Percentiles rank a stretch among this genome's conserved stretches.
Evolutionary conservation across 1,140 invertebrate species (phyloP).

Genomic region (Drosophila athabasca): DNA sequence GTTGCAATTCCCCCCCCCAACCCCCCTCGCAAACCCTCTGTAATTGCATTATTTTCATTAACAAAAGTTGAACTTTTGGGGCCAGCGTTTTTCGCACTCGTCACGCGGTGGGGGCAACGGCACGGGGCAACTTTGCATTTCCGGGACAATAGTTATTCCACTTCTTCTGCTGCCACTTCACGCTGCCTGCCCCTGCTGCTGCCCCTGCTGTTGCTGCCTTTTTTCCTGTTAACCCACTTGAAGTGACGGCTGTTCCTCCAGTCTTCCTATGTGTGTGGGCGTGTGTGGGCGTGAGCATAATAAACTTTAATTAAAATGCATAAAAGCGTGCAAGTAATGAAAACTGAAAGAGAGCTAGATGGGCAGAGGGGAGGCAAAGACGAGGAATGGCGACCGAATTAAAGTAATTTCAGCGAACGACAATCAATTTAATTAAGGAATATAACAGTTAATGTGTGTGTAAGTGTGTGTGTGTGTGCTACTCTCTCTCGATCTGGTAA

Average conservation of each 20-base stretch:
- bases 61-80: slow-evolving; percentile 70
- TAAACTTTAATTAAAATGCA: slow-evolving; percentile 79
- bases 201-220: slow-evolving; percentile 9
- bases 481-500: slow-evolving; percentile 28
- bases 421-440: slow-evolving; percentile 77
- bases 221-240: slow-evolving; percentile 13
- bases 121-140: slow-evolving; percentile 52
- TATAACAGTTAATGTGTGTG: slow-evolving; percentile 54
- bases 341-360: slow-evolving; percentile 33
- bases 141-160: slow-evolving; percentile 57
- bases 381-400: slow-evolving; percentile 24
- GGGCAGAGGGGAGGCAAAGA: too few relatives aligned
- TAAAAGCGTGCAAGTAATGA: slow-evolving; percentile 47
- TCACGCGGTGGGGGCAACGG: slow-evolving; percentile 26
- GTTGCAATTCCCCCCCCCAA: slow-evolving; percentile 24
- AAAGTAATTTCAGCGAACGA: slow-evolving; percentile 57
- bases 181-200: slow-evolving; percentile 2
- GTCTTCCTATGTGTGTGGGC: slow-evolving; percentile 17
- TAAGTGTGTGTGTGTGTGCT: slow-evolving; percentile 4
- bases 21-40: slow-evolving; percentile 17
- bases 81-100: slow-evolving; percentile 48
- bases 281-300: slow-evolving; percentile 37
- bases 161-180: neutral
- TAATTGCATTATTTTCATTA: slow-evolving; percentile 82
- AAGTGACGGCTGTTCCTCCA: slow-evolving; percentile 15